Conservation (phyloP, 2,888 invertebrate species). For the Piscicola geometra region DNA sequence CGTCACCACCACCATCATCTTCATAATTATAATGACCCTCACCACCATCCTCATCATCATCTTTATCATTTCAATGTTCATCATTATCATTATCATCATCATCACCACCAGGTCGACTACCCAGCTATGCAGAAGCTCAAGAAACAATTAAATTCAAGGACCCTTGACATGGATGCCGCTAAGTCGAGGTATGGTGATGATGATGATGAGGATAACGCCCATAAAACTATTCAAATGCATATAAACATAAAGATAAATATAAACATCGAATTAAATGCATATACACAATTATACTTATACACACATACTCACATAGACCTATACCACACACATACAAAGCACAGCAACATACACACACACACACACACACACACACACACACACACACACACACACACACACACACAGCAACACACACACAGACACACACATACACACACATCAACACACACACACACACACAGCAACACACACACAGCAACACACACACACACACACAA, state of each 20-base stretch:
- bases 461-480: conserved; percentile 24
- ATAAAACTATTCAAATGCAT: background rate
- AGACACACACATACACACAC: background rate
- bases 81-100: conserved; percentile 2
- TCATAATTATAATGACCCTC: background rate
- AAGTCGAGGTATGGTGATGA: conserved; percentile 30
- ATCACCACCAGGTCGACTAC: conserved; percentile 21
- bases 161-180: conserved; percentile 36
- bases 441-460: background rate
- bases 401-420: background rate
- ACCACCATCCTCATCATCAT: background rate
- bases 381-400: background rate
- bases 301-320: background rate
- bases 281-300: background rate
- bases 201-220: no score
- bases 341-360: background rate
- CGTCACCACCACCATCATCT: background rate
- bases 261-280: background rate
- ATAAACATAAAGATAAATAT: background rate
- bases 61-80: background rate
- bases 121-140: conserved; percentile 34
- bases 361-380: background rate
- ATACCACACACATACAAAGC: no score
- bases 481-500: conserved; percentile 24
- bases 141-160: conserved; percentile 32